Percentiles rank a stretch among this genome's conserved stretches.
These are phyloP conservation scores for Peribatodes rhomboidaria DNA, from an alignment of 2,888 invertebrate genomes.

Conservation along the genomic window DNA sequence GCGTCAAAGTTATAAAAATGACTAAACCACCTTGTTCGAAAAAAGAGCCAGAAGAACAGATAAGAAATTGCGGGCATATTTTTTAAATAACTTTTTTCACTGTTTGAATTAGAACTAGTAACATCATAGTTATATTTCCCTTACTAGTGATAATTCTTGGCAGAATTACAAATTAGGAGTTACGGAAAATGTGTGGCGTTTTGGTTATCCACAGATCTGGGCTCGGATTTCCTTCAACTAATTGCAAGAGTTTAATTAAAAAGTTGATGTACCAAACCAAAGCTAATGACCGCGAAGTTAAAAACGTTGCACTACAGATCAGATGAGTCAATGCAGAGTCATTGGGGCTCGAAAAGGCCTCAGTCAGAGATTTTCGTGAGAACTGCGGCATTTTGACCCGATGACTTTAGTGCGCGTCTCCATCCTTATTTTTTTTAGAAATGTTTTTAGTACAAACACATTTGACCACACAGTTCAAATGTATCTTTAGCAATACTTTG, in stretches of 20 bases:
- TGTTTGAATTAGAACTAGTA: too few species aligned
- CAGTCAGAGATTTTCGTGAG: conserved; percentile 45
- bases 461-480: too few species aligned
- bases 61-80: too few species aligned
- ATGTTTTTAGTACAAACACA: not conserved
- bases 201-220: not conserved
- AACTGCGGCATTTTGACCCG: conserved; percentile 39
- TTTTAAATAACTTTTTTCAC: too few species aligned
- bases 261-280: conserved; percentile 41
- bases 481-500: too few species aligned
- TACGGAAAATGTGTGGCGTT: too few species aligned
- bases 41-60: too few species aligned
- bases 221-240: conserved; percentile 13
- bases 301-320: conserved; percentile 34
- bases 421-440: conserved; percentile 13
- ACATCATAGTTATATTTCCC: too few species aligned
- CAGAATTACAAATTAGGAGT: too few species aligned
- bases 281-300: conserved; percentile 36
- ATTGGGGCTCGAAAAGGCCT: conserved; percentile 38
- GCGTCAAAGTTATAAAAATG: too few species aligned
- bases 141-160: too few species aligned
- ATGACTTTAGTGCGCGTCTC: conserved; percentile 34
- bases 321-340: conserved; percentile 46
- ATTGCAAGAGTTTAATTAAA: conserved; percentile 31
- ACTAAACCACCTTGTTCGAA: too few species aligned